These are phyloP conservation scores for Episyrphus balteatus DNA, from an alignment of 1,140 invertebrate genomes.

Conservation along the genomic window DNA sequence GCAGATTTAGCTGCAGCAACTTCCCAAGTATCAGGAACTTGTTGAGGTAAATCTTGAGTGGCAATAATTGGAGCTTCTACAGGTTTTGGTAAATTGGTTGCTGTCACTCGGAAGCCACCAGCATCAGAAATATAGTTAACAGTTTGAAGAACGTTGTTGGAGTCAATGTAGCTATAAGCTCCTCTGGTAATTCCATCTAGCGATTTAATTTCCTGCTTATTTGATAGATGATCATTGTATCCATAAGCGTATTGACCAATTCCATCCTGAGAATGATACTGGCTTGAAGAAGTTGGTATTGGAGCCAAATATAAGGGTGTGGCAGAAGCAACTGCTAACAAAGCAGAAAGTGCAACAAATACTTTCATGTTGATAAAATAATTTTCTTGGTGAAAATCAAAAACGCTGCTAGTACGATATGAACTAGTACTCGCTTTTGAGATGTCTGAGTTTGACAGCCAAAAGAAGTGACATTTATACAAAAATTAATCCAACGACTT, in stretches of 20 bases:
- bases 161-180: slow-evolving; percentile 46
- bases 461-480: too few relatives aligned
- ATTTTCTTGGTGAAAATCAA: background rate
- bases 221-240: slow-evolving; percentile 44
- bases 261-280: slow-evolving; percentile 48
- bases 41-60: background rate
- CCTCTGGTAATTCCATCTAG: slow-evolving; percentile 49
- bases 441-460: too few relatives aligned
- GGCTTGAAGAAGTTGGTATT: slow-evolving; percentile 16
- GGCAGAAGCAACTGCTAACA: slow-evolving; percentile 1
- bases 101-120: slow-evolving; percentile 46
- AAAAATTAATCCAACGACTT: too few relatives aligned
- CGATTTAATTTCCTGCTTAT: slow-evolving; percentile 46
- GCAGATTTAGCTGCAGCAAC: slow-evolving; percentile 12
- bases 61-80: slow-evolving; percentile 19
- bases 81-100: slow-evolving; percentile 44
- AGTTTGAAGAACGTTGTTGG: slow-evolving; percentile 44
- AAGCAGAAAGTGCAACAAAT: background rate
- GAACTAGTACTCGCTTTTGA: slow-evolving; percentile 36
- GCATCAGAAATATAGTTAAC: slow-evolving; percentile 45
- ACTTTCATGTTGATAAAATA: slow-evolving; percentile 3
- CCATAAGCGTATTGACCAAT: slow-evolving; percentile 50
- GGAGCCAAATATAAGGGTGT: background rate
- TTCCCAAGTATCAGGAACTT: slow-evolving; percentile 18
- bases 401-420: slow-evolving; percentile 29